Evolutionary conservation across 1,140 invertebrate species (phyloP), one percentile per base, ranked within the genome.

Genomic region (Aricia agestis): DNA sequence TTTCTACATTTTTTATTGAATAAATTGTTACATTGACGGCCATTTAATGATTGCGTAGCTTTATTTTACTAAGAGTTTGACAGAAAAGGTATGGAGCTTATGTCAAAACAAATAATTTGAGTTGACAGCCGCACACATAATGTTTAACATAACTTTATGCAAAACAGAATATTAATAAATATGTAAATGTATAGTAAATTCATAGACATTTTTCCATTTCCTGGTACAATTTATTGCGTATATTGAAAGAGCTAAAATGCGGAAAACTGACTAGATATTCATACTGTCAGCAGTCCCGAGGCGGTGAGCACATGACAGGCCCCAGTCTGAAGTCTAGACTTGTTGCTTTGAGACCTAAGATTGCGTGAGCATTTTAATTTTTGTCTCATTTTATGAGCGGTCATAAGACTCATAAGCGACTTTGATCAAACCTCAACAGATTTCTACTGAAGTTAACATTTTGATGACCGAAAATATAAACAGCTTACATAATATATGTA

Each of bases 261-360:
- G 45, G 45, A 52, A 52, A 52, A 52, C 9, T 18, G 36, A 19
- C 42, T 52, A 68, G 45, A 57, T 31, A 17, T 31, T 17, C 67
- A 25, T 58, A 18, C 45, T 11, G 45, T 68, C 45, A 45, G 42
- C 18, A 58, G 19, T 19, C 67, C 67, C 10, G 42, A 58, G 67
- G 67, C 42, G n/a, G 19, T 63, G 59, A 63, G 19, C 45, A 58
- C 67, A 52, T 25, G 42, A 68, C 52, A 68, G 5, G 18, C n/a
- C 19, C 19, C 67, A 68, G 58, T 32, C 52, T 57, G 31, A 4
- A 58, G 67, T 68, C 67, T 68, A 59, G 67, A 68, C 67, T 68
- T 68, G 67, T 68, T 68, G 67, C 67, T 68, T 59, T 68, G 67
- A 58, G 15, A 25, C 31, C 31, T n/a, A 68, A 36, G 52, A 68